A percentile compares a stretch with the other conserved stretches of the same genome.
Conservation (phyloP, 2,888 invertebrate genomes). For the Hirtodrosophila duncani region DNA sequence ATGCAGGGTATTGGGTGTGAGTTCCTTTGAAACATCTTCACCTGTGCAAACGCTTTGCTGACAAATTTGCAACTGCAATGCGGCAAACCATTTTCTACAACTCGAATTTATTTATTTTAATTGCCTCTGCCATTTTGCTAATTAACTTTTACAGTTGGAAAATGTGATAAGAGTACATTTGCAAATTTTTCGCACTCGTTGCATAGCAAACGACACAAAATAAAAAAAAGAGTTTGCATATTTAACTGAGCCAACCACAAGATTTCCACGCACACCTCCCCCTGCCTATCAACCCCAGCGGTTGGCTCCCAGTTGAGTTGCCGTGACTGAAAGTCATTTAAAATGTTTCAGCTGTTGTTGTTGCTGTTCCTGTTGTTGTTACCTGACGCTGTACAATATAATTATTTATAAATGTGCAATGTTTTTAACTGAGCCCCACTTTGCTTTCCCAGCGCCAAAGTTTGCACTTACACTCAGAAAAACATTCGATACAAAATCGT, state of each 20-base stretch:
- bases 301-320: too few species aligned
- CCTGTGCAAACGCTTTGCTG: too few species aligned
- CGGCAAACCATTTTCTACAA: too few species aligned
- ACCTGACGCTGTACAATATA: too few species aligned
- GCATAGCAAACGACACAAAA: conserved; percentile 38
- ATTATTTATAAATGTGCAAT: conserved; percentile 20
- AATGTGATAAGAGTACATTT: conserved; percentile 48
- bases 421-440: not conserved
- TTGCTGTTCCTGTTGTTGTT: conserved; percentile 13
- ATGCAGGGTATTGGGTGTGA: too few species aligned
- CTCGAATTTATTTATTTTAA: too few species aligned
- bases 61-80: too few species aligned
- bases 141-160: conserved; percentile 54
- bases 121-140: conserved; percentile 52
- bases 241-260: conserved; percentile 21
- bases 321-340: conserved; percentile 61
- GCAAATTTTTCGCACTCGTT: conserved; percentile 36
- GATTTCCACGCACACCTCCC: not conserved
- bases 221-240: conserved; percentile 48
- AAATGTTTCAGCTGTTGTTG: conserved; percentile 47
- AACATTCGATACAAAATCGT: too few species aligned
- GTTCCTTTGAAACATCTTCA: too few species aligned
- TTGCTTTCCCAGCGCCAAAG: conserved; percentile 6
- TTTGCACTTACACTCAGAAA: too few species aligned
- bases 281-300: conserved; percentile 27